Evolutionary conservation across 1,140 invertebrate species (phyloP).

Genomic region (Probaryconus sp.): DNA sequence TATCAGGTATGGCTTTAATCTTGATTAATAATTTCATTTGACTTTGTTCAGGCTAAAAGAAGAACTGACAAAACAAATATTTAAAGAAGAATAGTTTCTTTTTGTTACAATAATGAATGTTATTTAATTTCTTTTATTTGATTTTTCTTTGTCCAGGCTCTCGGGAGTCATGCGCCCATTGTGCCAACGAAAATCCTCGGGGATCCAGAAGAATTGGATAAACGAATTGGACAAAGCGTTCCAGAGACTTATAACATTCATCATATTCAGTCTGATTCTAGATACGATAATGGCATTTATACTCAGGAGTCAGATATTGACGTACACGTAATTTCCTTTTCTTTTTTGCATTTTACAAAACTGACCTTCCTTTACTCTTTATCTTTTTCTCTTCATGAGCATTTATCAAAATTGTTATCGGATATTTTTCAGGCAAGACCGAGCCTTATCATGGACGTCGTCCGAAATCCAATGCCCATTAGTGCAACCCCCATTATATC

Average conservation of each 20-base stretch:
- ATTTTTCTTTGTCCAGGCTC: conserved; percentile 77
- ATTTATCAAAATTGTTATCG: conserved; percentile 1
- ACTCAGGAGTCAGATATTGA: conserved; percentile 76
- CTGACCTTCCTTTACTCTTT: too few species aligned
- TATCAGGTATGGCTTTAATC: conserved; percentile 72
- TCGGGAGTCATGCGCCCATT: conserved; percentile 87
- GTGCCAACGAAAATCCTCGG: conserved; percentile 90
- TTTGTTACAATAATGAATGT: neutral
- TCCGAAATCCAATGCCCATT: conserved; percentile 74
- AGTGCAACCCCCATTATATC: conserved; percentile 70
- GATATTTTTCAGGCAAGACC: conserved; percentile 68
- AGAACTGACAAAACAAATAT: too few species aligned
- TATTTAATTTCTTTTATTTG: conserved; percentile 7
- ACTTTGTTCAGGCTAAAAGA: too few species aligned
- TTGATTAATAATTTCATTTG: neutral
- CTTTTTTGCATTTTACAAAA: conserved; percentile 31
- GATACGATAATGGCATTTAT: conserved; percentile 77
- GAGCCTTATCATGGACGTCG: conserved; percentile 78
- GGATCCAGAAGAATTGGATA: conserved; percentile 91
- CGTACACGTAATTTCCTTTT: conserved; percentile 72
- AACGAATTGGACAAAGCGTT: conserved; percentile 85
- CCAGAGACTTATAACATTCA: conserved; percentile 71
- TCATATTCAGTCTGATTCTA: conserved; percentile 62
- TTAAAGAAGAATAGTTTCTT: neutral
- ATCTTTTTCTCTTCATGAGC: too few species aligned